These are phyloP conservation scores for Rynchops niger DNA, from an alignment of 2,113 vertebrate species.

Conservation along the genomic window DNA sequence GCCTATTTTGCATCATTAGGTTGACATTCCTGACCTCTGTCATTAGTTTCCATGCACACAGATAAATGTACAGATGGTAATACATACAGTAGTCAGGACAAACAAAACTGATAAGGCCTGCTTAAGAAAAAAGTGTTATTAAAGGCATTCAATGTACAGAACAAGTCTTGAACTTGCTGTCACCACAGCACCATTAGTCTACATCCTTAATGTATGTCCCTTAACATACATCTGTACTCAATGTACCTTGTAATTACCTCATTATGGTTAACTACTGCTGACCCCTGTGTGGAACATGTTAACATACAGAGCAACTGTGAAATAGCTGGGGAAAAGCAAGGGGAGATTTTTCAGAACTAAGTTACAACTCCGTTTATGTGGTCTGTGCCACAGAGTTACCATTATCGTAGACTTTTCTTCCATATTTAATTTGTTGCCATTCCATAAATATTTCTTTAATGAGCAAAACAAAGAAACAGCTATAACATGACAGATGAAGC, in stretches of 20 bases:
- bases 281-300: constrained; percentile 39
- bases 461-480: not conserved
- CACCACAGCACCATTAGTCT: constrained; percentile 10
- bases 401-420: not conserved
- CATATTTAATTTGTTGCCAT: not conserved
- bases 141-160: not conserved
- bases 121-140: not conserved
- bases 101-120: not conserved
- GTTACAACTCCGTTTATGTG: not conserved
- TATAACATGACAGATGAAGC: not conserved
- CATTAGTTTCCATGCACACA: not conserved
- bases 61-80: not conserved
- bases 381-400: not conserved
- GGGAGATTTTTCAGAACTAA: constrained; percentile 18
- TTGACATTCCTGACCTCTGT: not conserved
- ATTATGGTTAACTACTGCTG: constrained; percentile 62
- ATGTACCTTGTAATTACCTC: constrained; percentile 71
- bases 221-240: constrained; percentile 64
- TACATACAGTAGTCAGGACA: not conserved
- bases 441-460: not conserved
- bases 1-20: not conserved
- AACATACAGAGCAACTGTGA: constrained; percentile 31
- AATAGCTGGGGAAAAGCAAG: constrained; percentile 26
- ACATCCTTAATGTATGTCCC: constrained; percentile 41
- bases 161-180: constrained; percentile 31